Evolutionary conservation across 2,888 invertebrate genomes (phyloP).

Genomic region (Ypsolopha scabrella): DNA sequence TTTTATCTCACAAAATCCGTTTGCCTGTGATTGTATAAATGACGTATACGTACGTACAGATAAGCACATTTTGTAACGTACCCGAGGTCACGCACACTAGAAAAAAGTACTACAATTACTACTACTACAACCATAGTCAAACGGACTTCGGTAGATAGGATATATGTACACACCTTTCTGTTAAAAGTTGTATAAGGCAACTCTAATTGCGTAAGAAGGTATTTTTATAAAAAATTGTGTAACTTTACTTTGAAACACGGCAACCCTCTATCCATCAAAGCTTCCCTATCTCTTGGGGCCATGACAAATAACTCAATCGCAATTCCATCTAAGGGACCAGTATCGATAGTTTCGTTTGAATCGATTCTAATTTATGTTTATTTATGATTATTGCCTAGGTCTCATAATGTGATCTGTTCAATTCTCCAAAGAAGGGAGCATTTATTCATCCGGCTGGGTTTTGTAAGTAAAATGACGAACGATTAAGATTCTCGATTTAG

Average conservation of each 20-base stretch:
- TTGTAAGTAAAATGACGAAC: constrained; percentile 8
- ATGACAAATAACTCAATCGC: constrained; percentile 51
- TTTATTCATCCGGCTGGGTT: constrained; percentile 9
- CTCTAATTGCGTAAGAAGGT: too few relatives aligned
- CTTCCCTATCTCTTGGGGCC: constrained; percentile 18
- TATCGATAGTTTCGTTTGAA: constrained; percentile 19
- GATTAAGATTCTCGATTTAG: constrained; percentile 9
- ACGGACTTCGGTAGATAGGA: too few relatives aligned
- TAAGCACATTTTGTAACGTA: too few relatives aligned
- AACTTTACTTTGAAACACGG: background rate
- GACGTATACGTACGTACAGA: too few relatives aligned
- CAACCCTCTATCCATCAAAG: background rate
- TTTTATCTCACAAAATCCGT: too few relatives aligned
- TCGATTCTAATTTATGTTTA: constrained; percentile 34
- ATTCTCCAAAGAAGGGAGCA: constrained; percentile 7
- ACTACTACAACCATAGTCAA: too few relatives aligned
- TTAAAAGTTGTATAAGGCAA: too few relatives aligned
- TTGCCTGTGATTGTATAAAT: too few relatives aligned
- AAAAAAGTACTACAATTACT: too few relatives aligned
- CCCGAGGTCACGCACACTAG: too few relatives aligned
- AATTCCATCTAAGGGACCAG: constrained; percentile 25
- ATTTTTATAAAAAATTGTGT: too few relatives aligned
- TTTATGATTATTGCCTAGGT: constrained; percentile 18
- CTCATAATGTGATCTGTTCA: background rate
- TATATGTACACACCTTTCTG: too few relatives aligned